Percentiles rank a stretch among this genome's conserved stretches.
Conservation (phyloP, 2,797 vertebrate species). For the Sebastes itinus region DNA sequence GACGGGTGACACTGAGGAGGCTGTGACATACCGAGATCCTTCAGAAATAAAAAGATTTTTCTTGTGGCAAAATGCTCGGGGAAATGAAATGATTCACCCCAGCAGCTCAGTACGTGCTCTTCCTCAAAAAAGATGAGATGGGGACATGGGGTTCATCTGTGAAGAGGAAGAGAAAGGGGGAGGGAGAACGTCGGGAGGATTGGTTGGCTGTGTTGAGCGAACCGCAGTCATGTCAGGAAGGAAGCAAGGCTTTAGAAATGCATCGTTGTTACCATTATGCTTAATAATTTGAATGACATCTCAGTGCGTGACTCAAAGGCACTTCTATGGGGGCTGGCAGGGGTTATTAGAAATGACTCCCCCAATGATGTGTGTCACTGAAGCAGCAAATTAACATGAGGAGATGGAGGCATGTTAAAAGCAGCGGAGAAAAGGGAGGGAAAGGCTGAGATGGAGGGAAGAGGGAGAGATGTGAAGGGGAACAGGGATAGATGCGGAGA, state of each 20-base stretch:
- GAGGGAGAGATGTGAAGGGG: constrained; percentile 18
- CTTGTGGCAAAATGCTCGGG: constrained; percentile 58
- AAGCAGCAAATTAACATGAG: constrained; percentile 89
- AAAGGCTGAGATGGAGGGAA: constrained; percentile 29
- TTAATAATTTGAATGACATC: constrained; percentile 82
- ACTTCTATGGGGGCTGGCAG: constrained; percentile 60
- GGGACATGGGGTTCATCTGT: constrained; percentile 56
- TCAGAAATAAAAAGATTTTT: constrained; percentile 63
- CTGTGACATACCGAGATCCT: constrained; percentile 57
- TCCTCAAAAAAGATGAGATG: constrained; percentile 46
- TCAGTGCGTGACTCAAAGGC: constrained; percentile 73
- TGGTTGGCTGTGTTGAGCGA: constrained; percentile 43
- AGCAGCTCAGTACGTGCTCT: constrained; percentile 63
- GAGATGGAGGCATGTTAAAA: constrained; percentile 77
- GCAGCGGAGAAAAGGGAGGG: constrained; percentile 38
- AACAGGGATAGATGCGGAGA: constrained; percentile 50
- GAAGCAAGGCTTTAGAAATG: constrained; percentile 69
- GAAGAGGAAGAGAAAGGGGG: not conserved
- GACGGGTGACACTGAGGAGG: constrained; percentile 57
- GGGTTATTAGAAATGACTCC: constrained; percentile 83
- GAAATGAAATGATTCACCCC: constrained; percentile 72
- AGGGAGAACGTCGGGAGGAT: not conserved
- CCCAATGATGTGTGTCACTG: constrained; percentile 86
- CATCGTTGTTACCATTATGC: constrained; percentile 76
- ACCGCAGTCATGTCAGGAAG: constrained; percentile 62